Evolutionary conservation across 30 jellyfish, hydroid and myxozoan genomes (phyloP).

Genomic region (Turritopsis dohrnii): DNA sequence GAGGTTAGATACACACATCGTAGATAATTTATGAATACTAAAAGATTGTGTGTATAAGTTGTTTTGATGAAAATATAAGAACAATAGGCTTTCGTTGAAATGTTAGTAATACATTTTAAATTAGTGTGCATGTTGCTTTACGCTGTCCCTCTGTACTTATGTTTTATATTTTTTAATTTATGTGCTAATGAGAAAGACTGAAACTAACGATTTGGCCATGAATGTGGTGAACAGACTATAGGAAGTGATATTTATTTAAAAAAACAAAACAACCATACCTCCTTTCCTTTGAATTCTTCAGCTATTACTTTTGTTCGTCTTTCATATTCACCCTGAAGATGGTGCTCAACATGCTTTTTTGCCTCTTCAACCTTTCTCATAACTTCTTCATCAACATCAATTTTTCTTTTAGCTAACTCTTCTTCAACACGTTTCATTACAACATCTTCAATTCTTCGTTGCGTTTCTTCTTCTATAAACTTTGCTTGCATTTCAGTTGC

Average conservation of each 20-base stretch:
- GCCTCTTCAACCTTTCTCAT: slow-evolving; percentile 97
- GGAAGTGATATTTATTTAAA: background rate
- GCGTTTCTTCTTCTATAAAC: slow-evolving; percentile 95
- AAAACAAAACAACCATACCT: slow-evolving; percentile 75
- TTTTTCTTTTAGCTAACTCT: slow-evolving; percentile 89
- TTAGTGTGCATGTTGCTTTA: no score
- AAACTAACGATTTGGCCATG: background rate
- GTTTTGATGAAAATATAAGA: no score
- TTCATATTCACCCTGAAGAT: slow-evolving; percentile 86
- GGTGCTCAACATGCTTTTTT: slow-evolving; percentile 87
- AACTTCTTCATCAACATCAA: slow-evolving; percentile 98
- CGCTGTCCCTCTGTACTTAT: no score
- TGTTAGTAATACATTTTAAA: no score
- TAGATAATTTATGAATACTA: no score
- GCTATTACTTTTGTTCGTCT: slow-evolving; percentile 89
- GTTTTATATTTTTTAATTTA: no score
- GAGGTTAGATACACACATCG: no score
- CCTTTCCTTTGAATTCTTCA: slow-evolving; percentile 82
- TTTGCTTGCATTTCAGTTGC: slow-evolving; percentile 99
- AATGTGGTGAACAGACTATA: no score
- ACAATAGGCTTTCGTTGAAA: no score
- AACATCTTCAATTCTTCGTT: slow-evolving; percentile 92
- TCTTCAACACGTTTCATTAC: slow-evolving; percentile 98
- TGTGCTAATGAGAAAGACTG: no score
- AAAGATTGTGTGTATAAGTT: no score